Base-by-base conservation (phyloP, 64 coral and sea anemone species). In the Montipora capricornis region DNA sequence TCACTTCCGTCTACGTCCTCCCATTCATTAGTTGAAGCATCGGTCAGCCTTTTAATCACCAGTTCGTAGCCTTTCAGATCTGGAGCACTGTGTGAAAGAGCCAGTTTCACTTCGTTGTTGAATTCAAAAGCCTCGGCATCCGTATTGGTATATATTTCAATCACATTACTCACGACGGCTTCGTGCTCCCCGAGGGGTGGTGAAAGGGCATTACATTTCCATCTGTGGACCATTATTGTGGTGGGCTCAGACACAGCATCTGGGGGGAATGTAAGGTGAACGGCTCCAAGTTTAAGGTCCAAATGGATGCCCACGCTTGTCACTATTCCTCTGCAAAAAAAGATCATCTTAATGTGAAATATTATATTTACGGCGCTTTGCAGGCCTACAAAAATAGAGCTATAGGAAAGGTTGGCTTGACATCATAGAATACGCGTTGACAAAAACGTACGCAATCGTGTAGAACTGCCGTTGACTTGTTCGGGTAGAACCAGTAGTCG, bases 21-120 rank as follows among this genome's bases (percentile, higher is more conserved):
- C 82, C 82, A 86, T 26, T 86, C 82, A 22, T 86, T 86, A 44
- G 8, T 73, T 9, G 70, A 62, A 10, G 2, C 22, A 66, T 86
- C 82, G 46, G 71, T 11, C 19, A 73, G 60, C 11, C 10, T 45
- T 48, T 86, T 86, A 6, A 86, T 73, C 66, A 86, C 82, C 26
- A 86, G 26, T 86, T 86, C 82, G 47, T 86, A 86, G 8, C 82
- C 82, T 16, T 51, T 9, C 1, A 73, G 47, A 20, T 50, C 6
- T 44, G 66, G 47, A 13, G 82, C 82, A 73, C 82, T 71, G 82
- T 86, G 82, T 37, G 67, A 71, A n/a, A 86, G 47, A 86, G 9
- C 62, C 66, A 86, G 7, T 48, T 69, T 49, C 19, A 48, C 82
- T 11, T 24, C 82, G 11, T 5, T 12, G 0, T n/a, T 22, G 19